A percentile compares a stretch with the other conserved stretches of the same genome.
These are phyloP conservation scores for Clostera curtula DNA, from an alignment of 2,888 invertebrate species.

Conservation along the genomic window DNA sequence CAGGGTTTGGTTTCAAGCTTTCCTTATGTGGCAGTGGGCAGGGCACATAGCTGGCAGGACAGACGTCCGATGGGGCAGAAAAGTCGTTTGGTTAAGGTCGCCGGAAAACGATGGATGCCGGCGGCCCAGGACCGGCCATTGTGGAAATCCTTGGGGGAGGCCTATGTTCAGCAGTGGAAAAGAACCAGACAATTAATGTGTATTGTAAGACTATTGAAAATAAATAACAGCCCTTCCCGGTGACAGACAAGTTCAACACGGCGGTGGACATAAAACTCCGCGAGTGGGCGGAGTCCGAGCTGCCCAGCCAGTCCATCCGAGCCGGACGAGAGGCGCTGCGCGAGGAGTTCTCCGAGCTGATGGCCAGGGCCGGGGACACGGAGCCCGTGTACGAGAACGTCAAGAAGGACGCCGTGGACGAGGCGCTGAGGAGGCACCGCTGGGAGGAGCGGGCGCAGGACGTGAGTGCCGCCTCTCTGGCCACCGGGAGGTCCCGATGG, in stretches of 20 bases:
- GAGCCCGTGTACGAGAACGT: conserved; percentile 94
- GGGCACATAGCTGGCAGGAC: too few species aligned
- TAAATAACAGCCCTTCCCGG: background rate
- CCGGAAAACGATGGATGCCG: too few species aligned
- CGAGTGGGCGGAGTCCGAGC: conserved; percentile 94
- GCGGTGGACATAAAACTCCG: conserved; percentile 95
- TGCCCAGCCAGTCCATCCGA: conserved; percentile 81
- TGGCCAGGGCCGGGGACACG: conserved; percentile 73
- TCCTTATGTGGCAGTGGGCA: too few species aligned
- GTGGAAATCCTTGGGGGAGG: too few species aligned
- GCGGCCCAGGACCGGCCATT: too few species aligned
- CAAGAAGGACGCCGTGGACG: conserved; percentile 90
- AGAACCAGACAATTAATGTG: too few species aligned
- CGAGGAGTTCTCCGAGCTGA: conserved; percentile 47
- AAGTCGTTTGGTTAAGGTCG: too few species aligned
- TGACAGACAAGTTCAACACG: conserved; percentile 86
- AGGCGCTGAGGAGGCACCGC: conserved; percentile 88
- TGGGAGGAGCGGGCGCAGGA: conserved; percentile 94
- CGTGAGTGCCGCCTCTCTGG: too few species aligned
- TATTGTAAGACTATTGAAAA: background rate
- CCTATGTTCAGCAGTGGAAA: too few species aligned
- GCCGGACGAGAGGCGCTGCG: conserved; percentile 84
- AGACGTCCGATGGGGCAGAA: too few species aligned
- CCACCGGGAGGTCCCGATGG: too few species aligned
- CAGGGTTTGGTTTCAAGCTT: too few species aligned